Evolutionary conservation across 2,888 invertebrate genomes (phyloP), one percentile per base, ranked within the genome.

Genomic region (Alloscopus bannaensis): DNA sequence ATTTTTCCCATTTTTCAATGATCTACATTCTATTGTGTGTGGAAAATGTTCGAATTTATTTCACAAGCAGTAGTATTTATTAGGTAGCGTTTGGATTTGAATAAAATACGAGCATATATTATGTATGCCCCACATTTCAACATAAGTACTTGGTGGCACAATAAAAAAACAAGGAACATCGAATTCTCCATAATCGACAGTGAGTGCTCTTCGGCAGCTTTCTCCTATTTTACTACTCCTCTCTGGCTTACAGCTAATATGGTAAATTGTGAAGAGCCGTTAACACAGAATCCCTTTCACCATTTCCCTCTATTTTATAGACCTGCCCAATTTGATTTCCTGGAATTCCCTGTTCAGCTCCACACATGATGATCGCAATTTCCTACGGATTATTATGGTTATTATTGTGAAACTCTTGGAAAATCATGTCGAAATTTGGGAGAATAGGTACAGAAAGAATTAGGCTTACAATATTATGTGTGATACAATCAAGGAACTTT

Each of bases 231-330:
- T 55, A 26, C 18, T 55, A 55, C 26, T 16, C 8, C 11, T 28
- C 28, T 28, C 55, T 26, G 13, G 13, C 13, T 55, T 55, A 55
- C 20, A 26, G 55, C 24, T 16, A 24, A 16, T 55, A 55, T 26
- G 28, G 55, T 13, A n/a, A 28, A 55, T 55, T 55, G 55, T 55
- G 20, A 28, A 55, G 28, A 55, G 55, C 55, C 16, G 24, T 26
- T 18, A n/a, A 55, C 55, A 55, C 55, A 55, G 55, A 55, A 55
- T 55, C 55, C 55, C 55, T 55, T 55, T 55, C 55, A 55, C 11
- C 55, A 55, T 28, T 55, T 13, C 13, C 36, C 28, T 16, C 28
- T 16, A 13, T 55, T 20, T 50, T 50, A 50, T 3, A 20, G 1
- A 50, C 20, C 50, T 18, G 20, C 6, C 20, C 11, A 55, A 11